Conservation (phyloP, 2,797 vertebrate species). For the Rhadinocentrus ornatus region DNA sequence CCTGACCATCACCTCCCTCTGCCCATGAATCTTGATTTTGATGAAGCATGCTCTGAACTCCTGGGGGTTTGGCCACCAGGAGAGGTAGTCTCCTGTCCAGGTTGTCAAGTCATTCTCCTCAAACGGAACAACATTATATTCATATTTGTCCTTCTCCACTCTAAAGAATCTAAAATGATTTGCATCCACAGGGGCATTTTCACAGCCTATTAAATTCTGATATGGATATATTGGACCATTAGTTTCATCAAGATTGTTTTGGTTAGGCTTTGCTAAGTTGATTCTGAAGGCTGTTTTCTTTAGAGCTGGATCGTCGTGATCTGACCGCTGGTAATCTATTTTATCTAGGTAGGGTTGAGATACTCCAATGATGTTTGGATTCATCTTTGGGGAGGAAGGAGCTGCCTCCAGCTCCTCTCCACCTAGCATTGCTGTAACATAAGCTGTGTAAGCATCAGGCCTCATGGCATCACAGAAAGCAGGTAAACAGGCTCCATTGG, state of each 20-base stretch:
- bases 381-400: constrained; percentile 89
- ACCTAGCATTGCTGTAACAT: constrained; percentile 91
- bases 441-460: constrained; percentile 92
- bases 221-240: constrained; percentile 94
- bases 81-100: constrained; percentile 93
- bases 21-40: constrained; percentile 92
- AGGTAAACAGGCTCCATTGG: constrained; percentile 94
- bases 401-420: constrained; percentile 96
- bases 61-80: constrained; percentile 99
- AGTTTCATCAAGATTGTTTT: constrained; percentile 88
- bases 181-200: constrained; percentile 86
- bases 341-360: constrained; percentile 92
- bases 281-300: constrained; percentile 95
- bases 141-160: constrained; percentile 94
- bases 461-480: constrained; percentile 91
- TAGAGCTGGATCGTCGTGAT: constrained; percentile 88
- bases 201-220: constrained; percentile 87
- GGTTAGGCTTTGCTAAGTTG: constrained; percentile 93
- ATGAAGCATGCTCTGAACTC: constrained; percentile 97
- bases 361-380: constrained; percentile 89
- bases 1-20: constrained; percentile 93
- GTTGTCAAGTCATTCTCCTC: constrained; percentile 91
- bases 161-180: constrained; percentile 96
- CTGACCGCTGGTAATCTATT: constrained; percentile 90
- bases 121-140: constrained; percentile 96